phyloP scores from a whole-genome alignment of 2,797 vertebrate species.

The Taenioides sp. region DNA sequence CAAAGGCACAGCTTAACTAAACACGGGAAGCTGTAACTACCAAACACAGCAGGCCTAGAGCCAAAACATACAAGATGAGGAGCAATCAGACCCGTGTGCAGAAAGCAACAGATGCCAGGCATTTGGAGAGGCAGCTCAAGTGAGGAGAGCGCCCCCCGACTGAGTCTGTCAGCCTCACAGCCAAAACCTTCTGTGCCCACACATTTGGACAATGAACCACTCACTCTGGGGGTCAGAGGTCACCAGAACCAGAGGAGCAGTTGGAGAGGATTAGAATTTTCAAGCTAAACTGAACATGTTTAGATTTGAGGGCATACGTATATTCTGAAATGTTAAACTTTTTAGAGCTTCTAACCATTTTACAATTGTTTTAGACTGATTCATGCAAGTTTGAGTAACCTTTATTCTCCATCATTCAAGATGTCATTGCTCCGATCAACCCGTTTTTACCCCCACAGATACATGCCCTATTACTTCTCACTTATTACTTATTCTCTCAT shows the following conservation, averaged over 20 bases:
- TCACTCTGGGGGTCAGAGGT: slow-evolving; percentile 1
- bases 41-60: neutral
- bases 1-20: slow-evolving; percentile 12
- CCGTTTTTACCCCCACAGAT: no score
- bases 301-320: neutral
- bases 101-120: slow-evolving; percentile 10
- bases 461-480: no score
- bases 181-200: neutral
- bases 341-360: no score
- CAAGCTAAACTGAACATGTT: neutral
- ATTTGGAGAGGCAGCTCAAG: slow-evolving; percentile 7
- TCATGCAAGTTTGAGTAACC: neutral
- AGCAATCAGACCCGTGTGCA: slow-evolving; percentile 6
- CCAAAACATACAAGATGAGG: slow-evolving; percentile 11
- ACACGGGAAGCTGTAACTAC: slow-evolving; percentile 9
- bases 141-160: neutral
- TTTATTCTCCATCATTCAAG: no score
- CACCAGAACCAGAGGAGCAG: neutral
- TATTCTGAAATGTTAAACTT: neutral
- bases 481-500: no score
- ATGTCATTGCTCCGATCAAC: no score
- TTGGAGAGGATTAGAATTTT: neutral
- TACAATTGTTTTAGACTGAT: neutral
- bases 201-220: neutral
- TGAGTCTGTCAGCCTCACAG: slow-evolving; percentile 6